These are phyloP conservation scores for Megastigmus dorsalis DNA, from an alignment of 2,888 invertebrate genomes.

Conservation along the genomic window DNA sequence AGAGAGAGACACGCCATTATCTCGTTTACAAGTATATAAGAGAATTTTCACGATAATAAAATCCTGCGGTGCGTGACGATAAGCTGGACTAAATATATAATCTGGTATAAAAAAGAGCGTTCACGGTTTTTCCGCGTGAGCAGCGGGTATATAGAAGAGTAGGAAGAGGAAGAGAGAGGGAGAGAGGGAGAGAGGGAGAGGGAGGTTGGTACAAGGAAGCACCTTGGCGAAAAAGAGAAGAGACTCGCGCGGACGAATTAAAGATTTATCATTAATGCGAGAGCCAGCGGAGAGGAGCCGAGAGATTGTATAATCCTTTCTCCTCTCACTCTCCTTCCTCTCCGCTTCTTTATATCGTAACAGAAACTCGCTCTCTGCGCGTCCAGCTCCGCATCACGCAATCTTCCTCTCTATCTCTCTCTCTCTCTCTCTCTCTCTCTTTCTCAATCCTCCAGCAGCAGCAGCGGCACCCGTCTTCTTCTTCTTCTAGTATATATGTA, in stretches of 20 bases:
- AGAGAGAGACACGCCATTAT: too few species aligned
- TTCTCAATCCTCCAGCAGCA: neutral
- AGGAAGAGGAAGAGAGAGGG: neutral
- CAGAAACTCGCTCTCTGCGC: too few species aligned
- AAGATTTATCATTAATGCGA: slow-evolving; percentile 33
- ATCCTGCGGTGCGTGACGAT: too few species aligned
- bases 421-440: slow-evolving; percentile 6
- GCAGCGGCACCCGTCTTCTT: too few species aligned
- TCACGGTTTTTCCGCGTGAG: too few species aligned
- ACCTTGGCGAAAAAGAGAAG: neutral
- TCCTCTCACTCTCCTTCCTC: slow-evolving; percentile 30
- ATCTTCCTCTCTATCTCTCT: neutral
- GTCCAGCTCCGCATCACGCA: too few species aligned
- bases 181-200: neutral
- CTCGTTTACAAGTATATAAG: too few species aligned
- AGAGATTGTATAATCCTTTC: slow-evolving; percentile 46
- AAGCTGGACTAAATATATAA: too few species aligned
- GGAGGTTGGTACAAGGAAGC: slow-evolving; percentile 10
- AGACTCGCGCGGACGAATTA: slow-evolving; percentile 8
- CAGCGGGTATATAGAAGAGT: too few species aligned
- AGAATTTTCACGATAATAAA: too few species aligned
- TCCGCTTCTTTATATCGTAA: slow-evolving; percentile 14
- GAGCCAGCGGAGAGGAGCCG: neutral
- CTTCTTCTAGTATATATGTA: too few species aligned
- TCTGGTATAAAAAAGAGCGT: too few species aligned